Evolutionary conservation across 2,888 invertebrate genomes (phyloP).

Genomic region (Automeris io): DNA sequence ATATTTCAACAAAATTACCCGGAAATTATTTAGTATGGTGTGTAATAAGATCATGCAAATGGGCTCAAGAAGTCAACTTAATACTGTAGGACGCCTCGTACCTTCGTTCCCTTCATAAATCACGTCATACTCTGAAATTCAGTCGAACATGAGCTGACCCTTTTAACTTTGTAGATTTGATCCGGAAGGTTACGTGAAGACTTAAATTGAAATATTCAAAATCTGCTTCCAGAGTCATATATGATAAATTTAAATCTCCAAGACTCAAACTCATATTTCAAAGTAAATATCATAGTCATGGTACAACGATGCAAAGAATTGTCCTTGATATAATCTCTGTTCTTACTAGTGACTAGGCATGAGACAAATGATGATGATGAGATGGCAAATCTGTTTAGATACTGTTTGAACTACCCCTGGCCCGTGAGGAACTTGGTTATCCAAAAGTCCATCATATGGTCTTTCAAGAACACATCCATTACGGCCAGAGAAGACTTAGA

Average conservation of each 20-base stretch:
- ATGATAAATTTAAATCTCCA: neutral
- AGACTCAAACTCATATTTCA: too few species aligned
- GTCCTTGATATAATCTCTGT: too few species aligned
- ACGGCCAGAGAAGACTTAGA: too few species aligned
- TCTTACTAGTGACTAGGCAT: too few species aligned
- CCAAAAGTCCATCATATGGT: too few species aligned
- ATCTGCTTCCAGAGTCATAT: neutral
- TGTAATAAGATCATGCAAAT: slow-evolving; percentile 6
- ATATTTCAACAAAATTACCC: neutral
- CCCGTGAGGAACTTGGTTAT: too few species aligned
- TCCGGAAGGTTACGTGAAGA: neutral
- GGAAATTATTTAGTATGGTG: slow-evolving; percentile 2
- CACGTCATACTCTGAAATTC: slow-evolving; percentile 4
- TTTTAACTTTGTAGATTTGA: slow-evolving; percentile 10
- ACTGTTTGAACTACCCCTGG: too few species aligned
- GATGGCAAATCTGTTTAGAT: too few species aligned
- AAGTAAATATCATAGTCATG: too few species aligned
- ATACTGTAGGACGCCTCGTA: slow-evolving; percentile 5
- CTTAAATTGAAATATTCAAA: neutral
- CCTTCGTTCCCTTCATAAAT: slow-evolving; percentile 10
- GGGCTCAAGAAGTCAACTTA: slow-evolving; percentile 7
- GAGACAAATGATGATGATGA: too few species aligned
- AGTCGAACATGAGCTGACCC: slow-evolving; percentile 5
- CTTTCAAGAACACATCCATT: too few species aligned
- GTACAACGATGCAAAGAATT: too few species aligned